phyloP scores from a whole-genome alignment of 2,113 vertebrate genomes.

The Chloroceryle aenea region DNA sequence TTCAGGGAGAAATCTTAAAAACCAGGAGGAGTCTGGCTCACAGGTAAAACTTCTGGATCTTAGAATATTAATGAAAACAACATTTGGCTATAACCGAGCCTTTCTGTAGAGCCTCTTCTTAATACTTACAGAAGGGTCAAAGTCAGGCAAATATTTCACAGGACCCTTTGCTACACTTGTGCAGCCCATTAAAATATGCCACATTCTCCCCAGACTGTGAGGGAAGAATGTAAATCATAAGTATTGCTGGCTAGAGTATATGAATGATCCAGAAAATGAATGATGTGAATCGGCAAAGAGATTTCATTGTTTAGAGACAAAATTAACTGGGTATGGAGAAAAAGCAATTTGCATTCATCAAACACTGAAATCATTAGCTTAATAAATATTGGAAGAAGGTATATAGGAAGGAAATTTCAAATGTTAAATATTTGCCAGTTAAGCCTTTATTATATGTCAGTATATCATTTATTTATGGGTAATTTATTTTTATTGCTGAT shows the following conservation, averaged over 20 bases:
- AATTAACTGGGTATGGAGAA: not conserved
- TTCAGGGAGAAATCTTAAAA: not conserved
- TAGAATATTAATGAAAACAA: not conserved
- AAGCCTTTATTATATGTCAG: slow-evolving; percentile 44
- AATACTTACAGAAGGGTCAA: not conserved
- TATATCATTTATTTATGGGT: slow-evolving; percentile 39
- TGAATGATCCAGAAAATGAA: not conserved
- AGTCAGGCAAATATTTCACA: not conserved
- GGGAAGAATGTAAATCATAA: not conserved
- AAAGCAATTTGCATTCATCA: not conserved
- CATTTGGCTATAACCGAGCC: not conserved
- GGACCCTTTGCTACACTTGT: not conserved
- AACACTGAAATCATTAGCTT: not conserved
- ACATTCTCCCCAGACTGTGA: not conserved
- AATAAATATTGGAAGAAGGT: not conserved
- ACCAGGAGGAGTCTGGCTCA: not conserved
- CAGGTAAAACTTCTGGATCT: not conserved
- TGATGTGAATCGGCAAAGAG: not conserved
- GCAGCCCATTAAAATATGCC: not conserved
- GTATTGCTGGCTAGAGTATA: not conserved
- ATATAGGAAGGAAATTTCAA: not conserved
- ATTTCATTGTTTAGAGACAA: not conserved
- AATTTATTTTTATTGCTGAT: not conserved
- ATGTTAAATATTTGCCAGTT: slow-evolving; percentile 24
- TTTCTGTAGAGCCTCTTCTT: not conserved